Conservation (phyloP, 2,113 vertebrate species). For the Panthera tigris region DNA sequence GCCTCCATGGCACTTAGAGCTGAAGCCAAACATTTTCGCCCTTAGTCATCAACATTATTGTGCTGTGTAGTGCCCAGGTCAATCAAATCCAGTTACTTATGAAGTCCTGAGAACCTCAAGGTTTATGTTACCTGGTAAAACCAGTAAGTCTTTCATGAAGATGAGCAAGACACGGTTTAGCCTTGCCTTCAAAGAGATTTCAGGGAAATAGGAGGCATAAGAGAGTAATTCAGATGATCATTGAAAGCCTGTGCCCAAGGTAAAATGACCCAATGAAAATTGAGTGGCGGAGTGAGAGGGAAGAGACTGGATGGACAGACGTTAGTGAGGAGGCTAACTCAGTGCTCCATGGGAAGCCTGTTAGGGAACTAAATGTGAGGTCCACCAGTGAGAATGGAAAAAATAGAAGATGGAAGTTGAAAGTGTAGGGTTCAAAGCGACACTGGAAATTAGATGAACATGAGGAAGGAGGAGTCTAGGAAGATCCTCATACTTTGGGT, state of each 20-base stretch:
- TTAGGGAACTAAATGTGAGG: not conserved
- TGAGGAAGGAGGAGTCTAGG: not conserved
- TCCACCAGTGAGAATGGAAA: not conserved
- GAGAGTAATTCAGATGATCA: not conserved
- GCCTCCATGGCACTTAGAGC: not conserved
- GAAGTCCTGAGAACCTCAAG: not conserved
- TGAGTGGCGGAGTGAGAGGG: not conserved
- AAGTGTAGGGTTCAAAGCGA: not conserved
- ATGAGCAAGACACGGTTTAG: not conserved
- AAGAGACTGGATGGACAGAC: not conserved
- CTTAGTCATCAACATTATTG: not conserved
- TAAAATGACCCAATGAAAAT: not conserved
- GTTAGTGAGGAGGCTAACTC: not conserved
- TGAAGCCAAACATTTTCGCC: not conserved
- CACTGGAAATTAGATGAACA: not conserved
- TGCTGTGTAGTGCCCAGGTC: not conserved
- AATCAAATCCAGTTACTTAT: not conserved
- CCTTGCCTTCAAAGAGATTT: not conserved
- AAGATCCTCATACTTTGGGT: not conserved
- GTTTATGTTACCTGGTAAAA: not conserved
- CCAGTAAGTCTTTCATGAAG: not conserved
- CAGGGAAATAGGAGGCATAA: not conserved
- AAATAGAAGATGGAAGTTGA: not conserved
- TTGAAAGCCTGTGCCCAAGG: not conserved
- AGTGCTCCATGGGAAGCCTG: not conserved